Conservation (phyloP, 2,113 vertebrate genomes). For the Lethenteron camtschaticum region DNA sequence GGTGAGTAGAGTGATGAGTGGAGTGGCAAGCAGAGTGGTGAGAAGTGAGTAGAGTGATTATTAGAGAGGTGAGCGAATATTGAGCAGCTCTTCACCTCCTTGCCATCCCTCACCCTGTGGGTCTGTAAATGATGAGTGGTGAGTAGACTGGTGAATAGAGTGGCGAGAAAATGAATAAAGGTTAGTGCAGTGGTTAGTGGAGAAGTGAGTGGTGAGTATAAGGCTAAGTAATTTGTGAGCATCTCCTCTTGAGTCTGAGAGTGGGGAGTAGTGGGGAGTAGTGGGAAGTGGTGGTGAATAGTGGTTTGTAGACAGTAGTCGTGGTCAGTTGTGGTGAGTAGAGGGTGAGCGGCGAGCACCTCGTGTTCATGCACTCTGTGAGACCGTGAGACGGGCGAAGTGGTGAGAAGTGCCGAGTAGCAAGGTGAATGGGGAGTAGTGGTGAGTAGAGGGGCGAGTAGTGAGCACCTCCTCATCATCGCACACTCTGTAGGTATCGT, state of each 20-base stretch:
- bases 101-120: too few relatives aligned
- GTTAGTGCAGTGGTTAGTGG: neutral
- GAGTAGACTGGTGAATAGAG: too few relatives aligned
- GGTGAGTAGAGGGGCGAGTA: conserved; percentile 16
- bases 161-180: neutral
- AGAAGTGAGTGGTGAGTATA: neutral
- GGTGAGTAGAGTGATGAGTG: too few relatives aligned
- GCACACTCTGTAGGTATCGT: conserved; percentile 19
- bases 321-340: conserved; percentile 27
- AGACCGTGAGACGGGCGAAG: too few relatives aligned
- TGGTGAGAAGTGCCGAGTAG: neutral
- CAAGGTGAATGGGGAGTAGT: conserved; percentile 55
- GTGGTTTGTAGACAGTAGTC: neutral
- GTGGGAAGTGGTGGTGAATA: neutral
- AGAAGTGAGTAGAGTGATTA: too few relatives aligned
- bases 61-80: too few relatives aligned
- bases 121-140: too few relatives aligned
- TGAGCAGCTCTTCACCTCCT: too few relatives aligned
- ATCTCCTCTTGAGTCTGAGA: too few relatives aligned
- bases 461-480: conserved; percentile 26
- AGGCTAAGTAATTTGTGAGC: neutral
- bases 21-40: too few relatives aligned
- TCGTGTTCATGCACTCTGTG: too few relatives aligned
- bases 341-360: conserved; percentile 12
- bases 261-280: neutral